Conservation (phyloP, 2,888 invertebrate species). For the Tetranychus piercei region DNA sequence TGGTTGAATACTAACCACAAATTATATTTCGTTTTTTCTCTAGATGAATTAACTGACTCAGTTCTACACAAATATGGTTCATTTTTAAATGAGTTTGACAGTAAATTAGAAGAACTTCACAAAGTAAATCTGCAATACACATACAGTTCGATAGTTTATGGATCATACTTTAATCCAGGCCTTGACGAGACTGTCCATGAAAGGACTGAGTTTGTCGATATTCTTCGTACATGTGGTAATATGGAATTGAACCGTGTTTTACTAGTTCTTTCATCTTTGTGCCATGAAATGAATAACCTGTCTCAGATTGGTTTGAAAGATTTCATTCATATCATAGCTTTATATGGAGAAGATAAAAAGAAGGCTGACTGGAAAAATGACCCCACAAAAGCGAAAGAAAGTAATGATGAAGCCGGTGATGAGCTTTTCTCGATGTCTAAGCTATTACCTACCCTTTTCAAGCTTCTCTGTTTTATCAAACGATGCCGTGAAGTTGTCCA, state of each 20-base stretch:
- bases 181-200: neutral
- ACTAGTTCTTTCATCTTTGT: conserved; percentile 55
- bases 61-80: neutral
- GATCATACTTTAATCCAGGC: neutral
- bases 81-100: neutral
- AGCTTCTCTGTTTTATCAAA: conserved; percentile 47
- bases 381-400: neutral
- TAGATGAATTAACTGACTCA: neutral
- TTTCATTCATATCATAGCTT: conserved; percentile 18
- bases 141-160: conserved; percentile 3
- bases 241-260: conserved; percentile 40
- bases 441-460: conserved; percentile 31
- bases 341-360: conserved; percentile 18
- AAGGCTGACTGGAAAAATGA: neutral
- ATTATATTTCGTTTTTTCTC: neutral
- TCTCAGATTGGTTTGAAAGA: conserved; percentile 10
- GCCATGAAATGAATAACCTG: conserved; percentile 52
- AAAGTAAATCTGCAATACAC: conserved; percentile 1
- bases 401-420: conserved; percentile 1
- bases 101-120: neutral
- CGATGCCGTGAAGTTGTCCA: conserved; percentile 51
- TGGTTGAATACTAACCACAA: neutral
- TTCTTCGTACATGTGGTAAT: conserved; percentile 23
- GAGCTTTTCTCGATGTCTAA: conserved; percentile 29
- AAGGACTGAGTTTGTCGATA: conserved; percentile 16